phyloP scores from a whole-genome alignment of 2,888 invertebrate genomes.

The Pasiphila rectangulata region DNA sequence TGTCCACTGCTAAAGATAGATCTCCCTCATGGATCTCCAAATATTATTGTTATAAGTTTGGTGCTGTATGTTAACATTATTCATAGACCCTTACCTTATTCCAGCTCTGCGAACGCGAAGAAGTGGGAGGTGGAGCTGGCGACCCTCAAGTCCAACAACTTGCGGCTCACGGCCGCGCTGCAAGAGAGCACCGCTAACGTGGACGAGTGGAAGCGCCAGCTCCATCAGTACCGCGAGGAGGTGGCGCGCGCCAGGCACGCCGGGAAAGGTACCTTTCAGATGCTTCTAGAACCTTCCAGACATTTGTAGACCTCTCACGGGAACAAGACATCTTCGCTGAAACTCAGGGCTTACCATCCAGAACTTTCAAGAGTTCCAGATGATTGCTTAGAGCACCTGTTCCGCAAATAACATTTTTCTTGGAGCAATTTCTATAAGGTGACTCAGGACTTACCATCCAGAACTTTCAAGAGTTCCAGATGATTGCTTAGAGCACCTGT shows the following conservation, averaged over 20 bases:
- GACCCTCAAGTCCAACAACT: slow-evolving; percentile 97
- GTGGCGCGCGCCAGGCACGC: slow-evolving; percentile 87
- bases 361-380: no score
- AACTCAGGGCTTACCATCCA: no score
- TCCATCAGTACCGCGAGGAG: slow-evolving; percentile 95
- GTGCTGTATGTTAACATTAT: not conserved
- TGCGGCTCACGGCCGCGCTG: slow-evolving; percentile 95
- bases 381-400: no score
- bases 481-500: no score
- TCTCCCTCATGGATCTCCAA: no score
- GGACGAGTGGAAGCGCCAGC: slow-evolving; percentile 98
- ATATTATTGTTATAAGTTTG: no score
- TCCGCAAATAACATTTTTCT: no score
- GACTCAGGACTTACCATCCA: no score
- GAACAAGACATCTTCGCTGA: not conserved
- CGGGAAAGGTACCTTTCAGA: slow-evolving; percentile 66
- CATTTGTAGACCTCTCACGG: not conserved
- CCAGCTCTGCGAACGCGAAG: slow-evolving; percentile 97
- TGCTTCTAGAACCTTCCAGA: not conserved
- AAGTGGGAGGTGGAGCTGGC: slow-evolving; percentile 99
- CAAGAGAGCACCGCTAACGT: slow-evolving; percentile 98
- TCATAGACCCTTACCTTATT: not conserved
- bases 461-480: no score
- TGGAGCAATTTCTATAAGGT: no score
- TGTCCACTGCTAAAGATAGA: no score